Base-by-base conservation (phyloP, 2,888 invertebrate genomes). In the Thelaira solivaga region DNA sequence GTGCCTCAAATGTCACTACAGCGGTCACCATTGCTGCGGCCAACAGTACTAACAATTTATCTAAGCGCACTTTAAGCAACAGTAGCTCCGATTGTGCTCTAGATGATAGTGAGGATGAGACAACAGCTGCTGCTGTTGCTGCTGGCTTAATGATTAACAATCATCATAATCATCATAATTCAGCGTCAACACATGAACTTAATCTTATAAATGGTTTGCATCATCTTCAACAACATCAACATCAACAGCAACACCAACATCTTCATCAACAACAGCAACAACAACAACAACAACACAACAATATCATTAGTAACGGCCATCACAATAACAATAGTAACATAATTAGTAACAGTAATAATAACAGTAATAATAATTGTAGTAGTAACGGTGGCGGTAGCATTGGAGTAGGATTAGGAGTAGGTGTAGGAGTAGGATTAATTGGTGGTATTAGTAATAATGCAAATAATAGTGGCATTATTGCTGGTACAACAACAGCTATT, bases 61-160 rank as follows among this genome's bases (percentile, higher is more conserved):
- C 93, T 81, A 95, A 95, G 86, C 94, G 94, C 84, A 94, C 94
- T 11, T 74, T 82, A 47, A 82, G 82, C 76, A 82, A 82, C 62
- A 81, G 81, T 51, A 82, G 87, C 80, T 86, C 87, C 26, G 86
- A 86, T 18, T 86, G 86, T 81, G 86, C 84, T 3, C 80, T 86
- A 29, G 86, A 87, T 49, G 85, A 86, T 47, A 88, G 86, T 75
- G 89, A 88, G n/a, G 87, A 87, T 61, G 85, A 85, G 29, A 78
- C 75, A 39, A 61, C 41, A 49, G 68, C 20, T 76, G 67, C 71
- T 61, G 45, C 71, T 68, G 47, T 65, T 62, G 39, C 43, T 18
- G 31, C 69, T 47, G 53, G 65, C 39, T 61, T 69, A 41, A 71
- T 78, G 20, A 18, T 53, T 45, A 74, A 69, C 22, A 76, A 43